Base-by-base conservation (phyloP, 2,797 vertebrate genomes). In the Syngnathus acus region DNA sequence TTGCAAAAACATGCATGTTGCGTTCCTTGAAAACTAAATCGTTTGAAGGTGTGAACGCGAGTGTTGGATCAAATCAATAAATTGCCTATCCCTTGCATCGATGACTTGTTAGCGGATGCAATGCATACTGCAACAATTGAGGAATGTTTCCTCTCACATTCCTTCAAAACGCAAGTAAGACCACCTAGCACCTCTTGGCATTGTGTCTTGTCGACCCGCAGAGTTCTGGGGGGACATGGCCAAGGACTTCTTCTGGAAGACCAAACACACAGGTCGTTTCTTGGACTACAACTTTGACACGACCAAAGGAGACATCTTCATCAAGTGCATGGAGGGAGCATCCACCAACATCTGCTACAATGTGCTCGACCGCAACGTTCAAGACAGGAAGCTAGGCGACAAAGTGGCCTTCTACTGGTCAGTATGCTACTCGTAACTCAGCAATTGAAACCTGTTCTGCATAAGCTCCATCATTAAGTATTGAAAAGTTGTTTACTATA, bases 311-410 rank as follows among this genome's bases (percentile, higher is more conserved):
- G 91, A 93, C 72, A 93, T 99, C 81, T 98, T 92, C 69, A 73
- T 94, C n/a, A 97, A 96, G 70, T 98, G 89, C 78, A 98, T 99
- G 97, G 95, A 96, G 70, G 97, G 96, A 66, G 96, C 95, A 11
- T 92, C 93, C 65, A 99, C 96, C 72, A 99, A 99, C 84, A 93
- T 98, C 86, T 95, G 95, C 91, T 99, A 98, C 91, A 99, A 99
- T 68, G 69, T 98, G 32, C 90, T 99, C 40, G 97, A 99, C 82
- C 92, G 89, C 85, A 97, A 95, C 57, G 87, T 99, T 62, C 78
- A 90, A 0, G 92, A 98, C 60, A 94, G 86, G 85, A 95, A 95
- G 11, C 91, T 97, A 0, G 96, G 94, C 0, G 94, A 98, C 73
- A 94, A 91, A 88, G 85, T 98, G 76, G 97, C 95, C 64, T 98